phyloP scores from a whole-genome alignment of 2,797 vertebrate genomes.

The Cygnus olor region DNA sequence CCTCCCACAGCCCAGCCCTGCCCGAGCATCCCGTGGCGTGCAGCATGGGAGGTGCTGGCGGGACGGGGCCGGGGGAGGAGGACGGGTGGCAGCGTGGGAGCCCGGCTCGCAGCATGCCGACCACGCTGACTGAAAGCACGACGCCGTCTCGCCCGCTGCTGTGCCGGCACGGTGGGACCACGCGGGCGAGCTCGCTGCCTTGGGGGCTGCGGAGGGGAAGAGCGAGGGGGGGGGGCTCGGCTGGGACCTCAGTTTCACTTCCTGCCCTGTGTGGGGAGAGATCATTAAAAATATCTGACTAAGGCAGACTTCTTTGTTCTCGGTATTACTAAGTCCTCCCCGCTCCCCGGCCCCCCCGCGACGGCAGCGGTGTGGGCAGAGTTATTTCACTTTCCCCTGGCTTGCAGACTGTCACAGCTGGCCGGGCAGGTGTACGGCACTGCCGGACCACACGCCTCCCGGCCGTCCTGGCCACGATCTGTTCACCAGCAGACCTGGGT shows the following conservation, averaged over 20 bases:
- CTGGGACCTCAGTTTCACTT: conserved; percentile 79
- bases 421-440: conserved; percentile 58
- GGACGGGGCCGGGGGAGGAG: accelerated
- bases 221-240: conserved; percentile 21
- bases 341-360: not conserved
- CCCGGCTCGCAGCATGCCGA: not conserved
- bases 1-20: not conserved
- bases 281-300: conserved; percentile 83
- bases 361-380: conserved; percentile 36
- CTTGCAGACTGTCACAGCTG: conserved; percentile 38
- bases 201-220: not conserved
- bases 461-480: not conserved
- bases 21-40: accelerated
- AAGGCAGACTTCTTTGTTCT: conserved; percentile 78
- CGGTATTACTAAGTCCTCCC: conserved; percentile 73
- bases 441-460: not conserved
- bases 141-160: accelerated
- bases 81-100: not conserved
- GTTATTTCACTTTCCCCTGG: conserved; percentile 73
- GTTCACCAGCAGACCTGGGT: not conserved
- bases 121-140: not conserved
- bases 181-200: accelerated
- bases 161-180: accelerated
- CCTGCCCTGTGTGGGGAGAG: conserved; percentile 75
- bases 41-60: accelerated